A percentile compares a stretch with the other conserved stretches of the same genome.
Evolutionary conservation across 1,140 invertebrate genomes (phyloP).

Genomic region (Caenorhabditis tropicalis): DNA sequence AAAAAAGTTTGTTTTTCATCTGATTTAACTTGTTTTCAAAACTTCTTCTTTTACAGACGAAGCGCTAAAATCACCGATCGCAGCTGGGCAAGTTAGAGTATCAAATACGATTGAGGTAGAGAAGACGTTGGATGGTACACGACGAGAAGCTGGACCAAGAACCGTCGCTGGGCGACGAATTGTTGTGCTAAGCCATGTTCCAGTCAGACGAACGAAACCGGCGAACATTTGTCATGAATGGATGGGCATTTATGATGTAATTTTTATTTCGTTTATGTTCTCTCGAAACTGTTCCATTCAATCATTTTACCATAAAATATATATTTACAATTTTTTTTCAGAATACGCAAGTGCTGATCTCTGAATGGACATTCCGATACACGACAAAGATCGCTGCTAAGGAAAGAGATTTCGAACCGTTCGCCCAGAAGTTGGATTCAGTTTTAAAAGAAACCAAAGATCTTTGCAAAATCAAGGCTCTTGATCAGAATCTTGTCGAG

Average conservation of each 20-base stretch:
- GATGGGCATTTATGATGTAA: conserved; percentile 44
- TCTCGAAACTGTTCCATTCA: too few relatives aligned
- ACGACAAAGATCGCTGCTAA: not conserved
- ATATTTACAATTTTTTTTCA: too few relatives aligned
- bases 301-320: too few relatives aligned
- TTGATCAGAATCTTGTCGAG: conserved; percentile 49
- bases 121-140: not conserved
- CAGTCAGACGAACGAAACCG: conserved; percentile 10
- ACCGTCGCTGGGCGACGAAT: conserved; percentile 36
- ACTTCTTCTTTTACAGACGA: too few relatives aligned
- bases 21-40: too few relatives aligned
- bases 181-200: conserved; percentile 11
- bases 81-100: too few relatives aligned
- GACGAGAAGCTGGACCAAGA: not conserved
- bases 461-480: not conserved
- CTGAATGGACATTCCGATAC: conserved; percentile 60
- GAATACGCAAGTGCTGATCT: conserved; percentile 55
- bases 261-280: too few relatives aligned
- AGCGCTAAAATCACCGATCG: too few relatives aligned
- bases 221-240: conserved; percentile 37
- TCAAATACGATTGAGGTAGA: too few relatives aligned
- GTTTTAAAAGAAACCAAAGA: conserved; percentile 24
- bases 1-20: too few relatives aligned
- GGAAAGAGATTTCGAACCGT: not conserved
- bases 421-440: not conserved